Base-by-base conservation (phyloP, 2,113 vertebrate genomes). In the Leptodactylus fuscus region DNA sequence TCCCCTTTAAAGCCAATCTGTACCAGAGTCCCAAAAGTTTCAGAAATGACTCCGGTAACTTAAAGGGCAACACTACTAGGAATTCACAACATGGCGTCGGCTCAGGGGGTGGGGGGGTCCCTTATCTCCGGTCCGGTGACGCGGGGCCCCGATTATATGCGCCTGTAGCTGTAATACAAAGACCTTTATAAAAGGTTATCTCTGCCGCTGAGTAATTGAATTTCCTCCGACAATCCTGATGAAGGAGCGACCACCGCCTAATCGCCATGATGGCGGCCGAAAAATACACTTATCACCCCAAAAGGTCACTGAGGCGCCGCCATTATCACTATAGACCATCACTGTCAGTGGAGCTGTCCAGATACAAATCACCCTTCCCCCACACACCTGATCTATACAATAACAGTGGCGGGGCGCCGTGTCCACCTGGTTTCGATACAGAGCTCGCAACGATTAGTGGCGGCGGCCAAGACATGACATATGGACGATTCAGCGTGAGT, bases 351-450 rank as follows among this genome's bases (percentile, higher is more conserved):
- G 22, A 4, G 51, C 51, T 5, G 22, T 58, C 53, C 53, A 10
- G 24, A 62, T 62, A 10, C n/a, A 29, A 29, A 12, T 3, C n/a
- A 5, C 24, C 71, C 44, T 8, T 6, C 67, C 41, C 70, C 70
- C 70, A 16, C 70, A 74, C 70, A 46, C 49, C 51, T n/a, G 76
- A 32, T 46, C 41, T 44, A 20, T 73, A 29, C 3, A 24, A 73
- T 46, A 49, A 10, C n/a, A 15, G 44, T 12, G 5, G 12, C 1
- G n/a, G 48, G 7, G 46, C n/a, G 24, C 15, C 3, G 1, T 11
- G 48, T 10, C 24, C 74, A 76, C 74, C 74, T 76, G 74, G 74
- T 32, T 32, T 1, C 74, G 53, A 51, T 76, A 76, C 46, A 76
- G 46, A 18, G 12, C 74, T 18, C 71, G 29, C 27, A 29, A 4